Percentiles rank a stretch among this genome's conserved stretches.
These are phyloP conservation scores for Eupithecia dodoneata DNA, from an alignment of 2,888 invertebrate species.

Conservation along the genomic window DNA sequence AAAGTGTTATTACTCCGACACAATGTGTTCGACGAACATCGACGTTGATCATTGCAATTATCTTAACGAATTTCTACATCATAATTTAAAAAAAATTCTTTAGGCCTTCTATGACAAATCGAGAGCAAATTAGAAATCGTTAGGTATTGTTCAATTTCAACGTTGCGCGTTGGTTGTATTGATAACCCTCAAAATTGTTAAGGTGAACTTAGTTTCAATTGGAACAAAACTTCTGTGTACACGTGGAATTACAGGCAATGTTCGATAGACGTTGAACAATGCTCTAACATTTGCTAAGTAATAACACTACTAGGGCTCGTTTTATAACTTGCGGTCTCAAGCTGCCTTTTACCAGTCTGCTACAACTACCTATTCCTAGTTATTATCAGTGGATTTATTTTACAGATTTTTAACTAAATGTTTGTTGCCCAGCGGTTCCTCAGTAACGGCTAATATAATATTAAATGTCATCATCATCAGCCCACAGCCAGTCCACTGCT, in stretches of 20 bases:
- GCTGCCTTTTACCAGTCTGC: neutral
- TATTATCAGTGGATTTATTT: neutral
- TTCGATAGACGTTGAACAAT: neutral
- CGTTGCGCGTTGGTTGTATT: neutral
- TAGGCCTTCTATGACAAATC: neutral
- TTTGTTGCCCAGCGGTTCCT: neutral
- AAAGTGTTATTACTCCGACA: neutral
- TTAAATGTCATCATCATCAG: neutral
- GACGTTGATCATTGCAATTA: neutral
- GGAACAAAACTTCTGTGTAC: neutral
- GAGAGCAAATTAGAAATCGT: neutral
- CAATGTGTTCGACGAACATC: neutral
- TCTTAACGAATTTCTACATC: neutral
- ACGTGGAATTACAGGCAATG: neutral
- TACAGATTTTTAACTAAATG: neutral
- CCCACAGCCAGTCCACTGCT: no score
- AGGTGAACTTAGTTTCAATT: neutral
- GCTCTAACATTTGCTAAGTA: neutral
- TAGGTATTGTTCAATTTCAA: neutral
- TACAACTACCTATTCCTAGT: neutral
- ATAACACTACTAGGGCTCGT: neutral
- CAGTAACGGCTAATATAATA: neutral
- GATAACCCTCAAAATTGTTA: neutral
- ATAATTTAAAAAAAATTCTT: neutral
- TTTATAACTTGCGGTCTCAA: neutral